Evolutionary conservation across 2,113 vertebrate genomes (phyloP), one percentile per base, ranked within the genome.

Genomic region (Carassius carassius): DNA sequence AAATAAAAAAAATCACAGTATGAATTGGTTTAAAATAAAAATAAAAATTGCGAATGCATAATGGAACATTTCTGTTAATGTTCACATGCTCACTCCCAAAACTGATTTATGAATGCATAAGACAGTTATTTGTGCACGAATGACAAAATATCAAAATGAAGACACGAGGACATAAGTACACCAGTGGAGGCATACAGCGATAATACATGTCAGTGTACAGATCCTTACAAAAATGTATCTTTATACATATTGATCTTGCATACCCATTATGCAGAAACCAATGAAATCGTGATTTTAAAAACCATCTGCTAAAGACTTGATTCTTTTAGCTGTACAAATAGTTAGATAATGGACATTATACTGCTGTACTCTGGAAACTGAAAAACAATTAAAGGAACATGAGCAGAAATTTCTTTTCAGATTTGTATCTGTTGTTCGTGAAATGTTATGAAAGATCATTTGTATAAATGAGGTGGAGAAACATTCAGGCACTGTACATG

Each of bases 401-500:
- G 62, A 63, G 4, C 2, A 25, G 23, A 3, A 60, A n/a, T 60
- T 60, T n/a, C 56, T 29, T 35, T 67, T 19, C 14, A 67, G 25
- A 35, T 35, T 35, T 69, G 65, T 35, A 19, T 35, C 65, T 35
- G 29, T 69, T 35, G 65, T 69, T 69, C 0, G 17, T 69, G 6
- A 9, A 69, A 35, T 9, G 63, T 6, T 17, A 1, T 19, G 16
- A 4, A 69, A 35, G 7, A 67, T 67, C 7, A 19, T 17, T 54
- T 54, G 51, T 54, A 5, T 54, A 17, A 54, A 29, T 29, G 4
- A 5, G 12, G n/a, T 65, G 12, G 13, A 32, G 25, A 67, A 67
- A 29, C 1, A 11, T 16, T 67, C 63, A 67, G 72, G 44, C 72
- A 49, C 72, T 75, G 14, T 23, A 90, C 19, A 75, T 86, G 87